Evolutionary conservation across 1,140 invertebrate species (phyloP), one percentile per base, ranked within the genome.

Genomic region (Cheumatopsyche charites): DNA sequence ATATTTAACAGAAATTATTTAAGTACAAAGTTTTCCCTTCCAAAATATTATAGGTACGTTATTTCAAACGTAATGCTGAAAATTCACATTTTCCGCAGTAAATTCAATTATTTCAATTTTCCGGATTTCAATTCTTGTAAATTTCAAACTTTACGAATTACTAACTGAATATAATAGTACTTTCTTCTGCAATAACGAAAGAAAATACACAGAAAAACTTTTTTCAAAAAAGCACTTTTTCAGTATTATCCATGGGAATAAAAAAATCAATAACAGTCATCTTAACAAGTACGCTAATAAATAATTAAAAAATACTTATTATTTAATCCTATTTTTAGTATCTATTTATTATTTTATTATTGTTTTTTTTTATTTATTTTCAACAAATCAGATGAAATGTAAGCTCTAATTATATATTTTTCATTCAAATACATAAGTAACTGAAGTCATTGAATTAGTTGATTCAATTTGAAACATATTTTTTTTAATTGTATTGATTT

Each of bases 151-250:
- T 23, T 19, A 58, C 23, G 25, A 58, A 25, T 13, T 58, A 58
- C 55, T 58, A 58, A 58, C 55, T 58, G 12, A 25, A 58, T 45
- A 45, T 45, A 45, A 45, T 58, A 58, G 55, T 58, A 58, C 55
- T 58, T 58, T 58, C 55, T 58, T 58, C 55, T 58, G 55, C 55
- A 58, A 58, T 58, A 26, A 58, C n/a, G 9, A 36, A 23, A 13
- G 55, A 23, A 58, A 58, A 58, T 58, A 58, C 21, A 58, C 23
- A 36, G 29, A 9, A 58, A 25, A 25, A 7, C 13, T 25, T 12
- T 23, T 58, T 58, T 25, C 21, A 58, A 25, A 25, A 58, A 58
- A 58, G 55, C 55, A 58, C 7, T 58, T 36, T 36, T 4, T 36
- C 29, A 9, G 3, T 36, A 36, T 36, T 3, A 36, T 36, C 9